Conservation (phyloP, 2,113 vertebrate species). For the Gila orcuttii region DNA sequence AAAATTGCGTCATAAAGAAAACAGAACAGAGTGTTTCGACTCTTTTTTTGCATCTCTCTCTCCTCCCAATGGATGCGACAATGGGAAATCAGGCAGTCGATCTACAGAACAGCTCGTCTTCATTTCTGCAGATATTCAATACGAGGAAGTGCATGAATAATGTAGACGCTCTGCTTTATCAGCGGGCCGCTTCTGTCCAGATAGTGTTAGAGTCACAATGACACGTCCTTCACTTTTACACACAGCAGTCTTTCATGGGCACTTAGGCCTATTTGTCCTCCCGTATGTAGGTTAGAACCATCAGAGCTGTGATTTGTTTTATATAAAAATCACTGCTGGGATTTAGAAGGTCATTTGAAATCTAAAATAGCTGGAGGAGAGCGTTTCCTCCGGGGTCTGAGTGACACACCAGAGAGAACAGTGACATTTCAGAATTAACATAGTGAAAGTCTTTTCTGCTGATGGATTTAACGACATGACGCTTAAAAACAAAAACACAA, state of each 20-base stretch:
- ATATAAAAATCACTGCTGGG: conserved; percentile 52
- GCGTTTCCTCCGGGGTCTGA: not conserved
- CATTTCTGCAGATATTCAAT: conserved; percentile 72
- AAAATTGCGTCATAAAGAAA: conserved; percentile 1
- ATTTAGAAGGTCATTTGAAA: conserved; percentile 47
- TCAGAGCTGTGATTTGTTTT: conserved; percentile 49
- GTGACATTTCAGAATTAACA: conserved; percentile 9
- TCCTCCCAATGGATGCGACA: conserved; percentile 56
- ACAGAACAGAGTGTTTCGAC: conserved; percentile 31
- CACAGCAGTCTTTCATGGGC: conserved; percentile 40
- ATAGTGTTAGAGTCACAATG: conserved; percentile 58
- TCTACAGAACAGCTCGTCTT: conserved; percentile 56
- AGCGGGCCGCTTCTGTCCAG: conserved; percentile 50
- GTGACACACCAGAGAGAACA: conserved; percentile 5
- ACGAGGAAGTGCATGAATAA: conserved; percentile 68
- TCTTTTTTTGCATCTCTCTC: conserved; percentile 5
- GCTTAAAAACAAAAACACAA: not conserved
- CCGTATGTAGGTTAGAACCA: conserved; percentile 40
- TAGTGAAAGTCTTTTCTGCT: not conserved
- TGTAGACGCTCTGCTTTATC: conserved; percentile 62
- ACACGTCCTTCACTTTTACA: conserved; percentile 59
- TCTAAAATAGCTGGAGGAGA: conserved; percentile 39
- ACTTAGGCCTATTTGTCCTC: conserved; percentile 47
- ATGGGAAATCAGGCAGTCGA: conserved; percentile 59
- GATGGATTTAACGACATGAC: conserved; percentile 5